Percentiles rank a stretch among this genome's conserved stretches.
These are phyloP conservation scores for Speoplatyrhinus poulsoni DNA, from an alignment of 2,113 vertebrate genomes.

Conservation along the genomic window DNA sequence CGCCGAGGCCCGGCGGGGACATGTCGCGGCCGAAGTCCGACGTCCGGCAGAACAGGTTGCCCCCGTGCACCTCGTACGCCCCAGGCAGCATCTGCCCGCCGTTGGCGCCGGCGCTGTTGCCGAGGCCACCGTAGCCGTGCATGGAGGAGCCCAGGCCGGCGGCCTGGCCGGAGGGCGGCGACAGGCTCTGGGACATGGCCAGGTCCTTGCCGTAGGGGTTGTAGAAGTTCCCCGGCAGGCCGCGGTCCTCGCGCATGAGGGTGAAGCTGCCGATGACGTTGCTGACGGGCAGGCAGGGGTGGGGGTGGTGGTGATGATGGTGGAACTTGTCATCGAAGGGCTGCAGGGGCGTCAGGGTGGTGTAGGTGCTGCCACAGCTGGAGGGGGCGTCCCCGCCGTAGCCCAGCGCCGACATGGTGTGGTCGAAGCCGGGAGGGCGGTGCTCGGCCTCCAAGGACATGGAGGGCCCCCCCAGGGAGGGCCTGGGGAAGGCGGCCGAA, in stretches of 20 bases:
- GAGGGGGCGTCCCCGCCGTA: slow-evolving; percentile 81
- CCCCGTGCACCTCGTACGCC: slow-evolving; percentile 78
- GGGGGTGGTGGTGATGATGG: slow-evolving; percentile 77
- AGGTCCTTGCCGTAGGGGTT: slow-evolving; percentile 82
- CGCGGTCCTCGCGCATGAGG: slow-evolving; percentile 81
- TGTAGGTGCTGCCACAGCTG: slow-evolving; percentile 78
- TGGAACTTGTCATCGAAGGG: slow-evolving; percentile 84
- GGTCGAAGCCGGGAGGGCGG: slow-evolving; percentile 73
- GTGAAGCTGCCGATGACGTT: slow-evolving; percentile 85
- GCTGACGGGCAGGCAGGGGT: slow-evolving; percentile 81
- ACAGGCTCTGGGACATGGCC: slow-evolving; percentile 77
- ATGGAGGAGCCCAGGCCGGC: slow-evolving; percentile 72
- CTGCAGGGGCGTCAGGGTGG: slow-evolving; percentile 81
- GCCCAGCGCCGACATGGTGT: slow-evolving; percentile 78
- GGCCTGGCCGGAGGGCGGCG: slow-evolving; percentile 66
- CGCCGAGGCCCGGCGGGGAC: slow-evolving; percentile 73
- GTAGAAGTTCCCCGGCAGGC: slow-evolving; percentile 81
- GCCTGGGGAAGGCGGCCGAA: slow-evolving; percentile 77
- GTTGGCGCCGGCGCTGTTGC: slow-evolving; percentile 64
- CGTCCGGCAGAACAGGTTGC: slow-evolving; percentile 79
- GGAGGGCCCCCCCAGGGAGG: slow-evolving; percentile 74
- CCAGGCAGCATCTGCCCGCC: slow-evolving; percentile 74
- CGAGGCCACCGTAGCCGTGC: slow-evolving; percentile 75
- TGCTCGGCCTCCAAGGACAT: slow-evolving; percentile 79
- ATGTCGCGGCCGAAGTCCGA: slow-evolving; percentile 80